Base-by-base conservation (phyloP, 2,888 invertebrate genomes). In the Drosophila robusta region DNA sequence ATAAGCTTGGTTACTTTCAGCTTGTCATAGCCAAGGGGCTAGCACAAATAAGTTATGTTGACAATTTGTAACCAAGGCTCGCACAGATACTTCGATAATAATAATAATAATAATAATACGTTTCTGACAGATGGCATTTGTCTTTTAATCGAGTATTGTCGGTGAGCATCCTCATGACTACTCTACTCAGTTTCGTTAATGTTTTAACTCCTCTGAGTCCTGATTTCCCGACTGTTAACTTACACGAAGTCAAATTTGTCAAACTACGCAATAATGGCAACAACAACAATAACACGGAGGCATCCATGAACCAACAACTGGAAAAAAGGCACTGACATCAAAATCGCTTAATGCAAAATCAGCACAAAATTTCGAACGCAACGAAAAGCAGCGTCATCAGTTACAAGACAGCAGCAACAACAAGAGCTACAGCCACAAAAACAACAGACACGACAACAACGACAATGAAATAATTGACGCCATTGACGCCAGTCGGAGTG, bases 401-500 rank as follows among this genome's bases (percentile, higher is more conserved):
- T 85, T 77, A 83, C 84, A 76, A 64, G 55, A 51, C 62, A 79
- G 55, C 41, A 56, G 51, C 36, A 61, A 54, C 61, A 69, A 44
- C 58, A 67, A 38, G 22, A 39, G 50, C 41, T 22, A 22, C 22
- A 2, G 18, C 18, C 18, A 18, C 9, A 29, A 29, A 29, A 29
- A 47, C 32, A 52, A 60, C 22, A 39, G 51, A 42, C 24, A 60
- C 46, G 66, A 65, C 66, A 69, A 56, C 47, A 71, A 71, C 58
- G 87, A 79, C 82, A 86, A 86, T 86, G 80, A 90, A 90, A 90
- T 90, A 90, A 90, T 90, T 90, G 91, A 89, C 90, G 90, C 85
- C 89, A 90, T 89, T 87, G 83, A 89, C 75, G 87, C 72, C 82
- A 80, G 60, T 71, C 44, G 56, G 42, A 46, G 63, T 46, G 51